phyloP scores from a whole-genome alignment of 2,888 invertebrate genomes.

The Bombylius discolor region DNA sequence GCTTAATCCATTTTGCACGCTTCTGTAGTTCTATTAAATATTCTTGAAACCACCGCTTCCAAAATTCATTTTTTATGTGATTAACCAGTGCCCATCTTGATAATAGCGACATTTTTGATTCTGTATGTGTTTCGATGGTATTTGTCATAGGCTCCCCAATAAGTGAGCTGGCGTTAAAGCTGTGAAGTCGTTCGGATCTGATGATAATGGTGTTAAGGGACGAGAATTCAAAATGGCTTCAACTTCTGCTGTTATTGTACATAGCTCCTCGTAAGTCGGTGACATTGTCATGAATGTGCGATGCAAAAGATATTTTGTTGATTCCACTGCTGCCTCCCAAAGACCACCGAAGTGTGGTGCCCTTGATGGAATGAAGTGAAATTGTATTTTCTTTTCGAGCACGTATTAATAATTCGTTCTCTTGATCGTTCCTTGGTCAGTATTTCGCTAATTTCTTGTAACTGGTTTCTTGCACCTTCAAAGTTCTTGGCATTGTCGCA shows the following conservation, averaged over 20 bases:
- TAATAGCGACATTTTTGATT: background rate
- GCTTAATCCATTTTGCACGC: background rate
- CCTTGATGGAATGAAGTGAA: slow-evolving; percentile 4
- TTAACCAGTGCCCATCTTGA: background rate
- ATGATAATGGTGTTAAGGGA: slow-evolving; percentile 5
- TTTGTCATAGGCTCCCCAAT: slow-evolving; percentile 12
- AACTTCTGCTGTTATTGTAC: slow-evolving; percentile 8
- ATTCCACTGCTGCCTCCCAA: slow-evolving; percentile 7
- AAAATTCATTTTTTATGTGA: background rate
- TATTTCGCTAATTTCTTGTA: background rate
- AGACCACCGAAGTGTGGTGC: slow-evolving; percentile 5
- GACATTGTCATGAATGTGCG: background rate
- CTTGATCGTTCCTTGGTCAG: background rate
- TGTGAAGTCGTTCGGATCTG: slow-evolving; percentile 15
- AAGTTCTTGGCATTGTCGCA: slow-evolving; percentile 1
- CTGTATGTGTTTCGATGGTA: background rate
- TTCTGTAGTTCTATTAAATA: no score
- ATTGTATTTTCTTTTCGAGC: background rate
- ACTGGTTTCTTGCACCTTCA: background rate
- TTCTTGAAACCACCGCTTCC: no score
- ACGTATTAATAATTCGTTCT: background rate
- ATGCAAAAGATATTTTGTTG: background rate
- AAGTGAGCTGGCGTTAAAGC: slow-evolving; percentile 14
- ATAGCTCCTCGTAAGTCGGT: slow-evolving; percentile 3
- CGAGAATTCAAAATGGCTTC: slow-evolving; percentile 18